Evolutionary conservation across 2,797 vertebrate species (phyloP), one percentile per base, ranked within the genome.

Genomic region (Spondyliosoma cantharus): DNA sequence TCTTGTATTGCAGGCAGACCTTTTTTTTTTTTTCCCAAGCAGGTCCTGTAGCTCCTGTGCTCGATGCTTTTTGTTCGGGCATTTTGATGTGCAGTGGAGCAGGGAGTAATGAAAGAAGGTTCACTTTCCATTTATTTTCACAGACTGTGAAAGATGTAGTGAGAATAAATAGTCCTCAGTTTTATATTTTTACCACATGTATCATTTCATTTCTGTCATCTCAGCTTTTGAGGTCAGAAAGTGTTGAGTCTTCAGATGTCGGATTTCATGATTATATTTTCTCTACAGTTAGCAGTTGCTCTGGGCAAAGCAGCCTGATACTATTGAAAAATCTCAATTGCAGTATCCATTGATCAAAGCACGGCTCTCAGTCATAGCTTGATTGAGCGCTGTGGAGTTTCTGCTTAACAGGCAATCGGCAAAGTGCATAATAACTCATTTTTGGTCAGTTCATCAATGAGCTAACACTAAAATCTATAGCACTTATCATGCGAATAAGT

Each of bases 391-490:
- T 84, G 82, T 78, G 72, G 62, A 85, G 84, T 91, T 92, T 89
- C 87, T 86, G 90, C 89, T 90, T 81, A 91, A 89, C 85, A 86
- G 87, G 86, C 89, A 87, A 82, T 91, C 85, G 86, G 82, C 72
- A 84, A 82, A 89, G 90, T 88, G 89, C 82, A 70, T 81, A 87
- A 93, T 93, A 88, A 86, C 75, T 91, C 81, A 93, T 93, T 92
- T 93, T 90, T 76, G 85, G 91, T 82, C 85, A 90, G 76, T 83
- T 91, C 72, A 71, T 92, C 91, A 82, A 91, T 93, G 82, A 88
- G 74, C 79, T 89, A 91, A 93, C 89, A 81, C 82, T 83, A 78
- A 89, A 92, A 93, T 91, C 93, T 67, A 90, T 91, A 90, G 80
- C 77, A 84, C 86, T 92, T 90, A 85, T 87, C 85, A 87, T 76